phyloP scores from a whole-genome alignment of 2,113 vertebrate species.

The Coracopsis vasa region DNA sequence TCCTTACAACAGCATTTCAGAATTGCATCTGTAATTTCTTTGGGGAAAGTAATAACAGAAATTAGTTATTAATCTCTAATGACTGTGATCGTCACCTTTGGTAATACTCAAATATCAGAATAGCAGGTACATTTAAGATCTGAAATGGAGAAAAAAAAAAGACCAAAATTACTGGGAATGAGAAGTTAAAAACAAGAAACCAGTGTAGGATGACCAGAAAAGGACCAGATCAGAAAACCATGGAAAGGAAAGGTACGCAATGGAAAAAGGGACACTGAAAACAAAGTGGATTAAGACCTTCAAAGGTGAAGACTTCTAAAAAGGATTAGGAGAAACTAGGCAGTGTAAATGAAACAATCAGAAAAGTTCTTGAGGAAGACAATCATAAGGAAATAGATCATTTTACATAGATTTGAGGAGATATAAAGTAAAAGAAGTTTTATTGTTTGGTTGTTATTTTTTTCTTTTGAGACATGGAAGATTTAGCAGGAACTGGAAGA shows the following conservation, averaged over 20 bases:
- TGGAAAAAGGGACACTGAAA: neutral
- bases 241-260: neutral
- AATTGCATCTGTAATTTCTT: neutral
- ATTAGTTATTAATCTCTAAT: neutral
- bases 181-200: neutral
- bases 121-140: neutral
- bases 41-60: neutral
- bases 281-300: neutral
- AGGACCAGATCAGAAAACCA: neutral
- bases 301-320: neutral
- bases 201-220: neutral
- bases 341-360: neutral
- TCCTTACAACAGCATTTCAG: neutral
- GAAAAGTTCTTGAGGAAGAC: neutral
- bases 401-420: neutral
- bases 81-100: fast-evolving
- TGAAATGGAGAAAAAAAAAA: neutral
- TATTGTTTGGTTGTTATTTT: neutral
- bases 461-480: neutral
- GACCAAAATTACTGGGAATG: neutral
- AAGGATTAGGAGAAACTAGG: neutral
- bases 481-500: neutral
- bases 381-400: neutral
- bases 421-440: neutral
- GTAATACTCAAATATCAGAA: neutral